A percentile compares a stretch with the other conserved stretches of the same genome.
phyloP scores from a whole-genome alignment of 2,797 vertebrate species.

The Hoplostethus atlanticus region DNA sequence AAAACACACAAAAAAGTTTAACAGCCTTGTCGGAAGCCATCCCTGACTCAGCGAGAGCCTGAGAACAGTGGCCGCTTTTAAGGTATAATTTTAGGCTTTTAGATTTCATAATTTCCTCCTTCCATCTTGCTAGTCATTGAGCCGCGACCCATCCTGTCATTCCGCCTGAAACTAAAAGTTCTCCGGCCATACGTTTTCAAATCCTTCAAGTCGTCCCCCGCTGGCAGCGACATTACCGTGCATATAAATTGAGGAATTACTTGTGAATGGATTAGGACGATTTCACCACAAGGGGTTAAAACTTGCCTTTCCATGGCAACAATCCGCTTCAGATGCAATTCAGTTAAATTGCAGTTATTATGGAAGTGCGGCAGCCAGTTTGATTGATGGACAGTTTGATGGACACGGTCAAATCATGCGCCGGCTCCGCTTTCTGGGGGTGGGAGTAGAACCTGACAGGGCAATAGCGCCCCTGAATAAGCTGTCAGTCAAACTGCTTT shows the following conservation, averaged over 20 bases:
- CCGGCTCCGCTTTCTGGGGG: constrained; percentile 17
- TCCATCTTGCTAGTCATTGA: background rate
- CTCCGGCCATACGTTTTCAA: background rate
- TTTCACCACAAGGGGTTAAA: background rate
- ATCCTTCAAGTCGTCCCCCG: background rate
- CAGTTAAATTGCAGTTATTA: constrained; percentile 52
- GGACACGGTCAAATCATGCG: constrained; percentile 37
- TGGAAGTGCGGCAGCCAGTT: constrained; percentile 31
- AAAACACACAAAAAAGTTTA: constrained; percentile 10
- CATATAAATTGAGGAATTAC: constrained; percentile 43
- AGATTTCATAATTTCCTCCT: background rate
- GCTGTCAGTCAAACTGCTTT: constrained; percentile 58
- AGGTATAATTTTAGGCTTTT: constrained; percentile 9
- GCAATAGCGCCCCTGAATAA: constrained; percentile 38
- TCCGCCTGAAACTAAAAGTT: constrained; percentile 3
- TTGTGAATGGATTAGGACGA: constrained; percentile 2
- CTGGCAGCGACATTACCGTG: constrained; percentile 5
- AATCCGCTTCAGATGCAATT: constrained; percentile 18
- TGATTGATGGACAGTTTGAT: constrained; percentile 53
- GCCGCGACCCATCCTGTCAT: background rate
- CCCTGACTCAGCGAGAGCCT: constrained; percentile 15
- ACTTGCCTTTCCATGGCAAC: constrained; percentile 20
- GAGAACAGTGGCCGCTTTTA: background rate
- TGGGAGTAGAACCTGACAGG: constrained; percentile 31
- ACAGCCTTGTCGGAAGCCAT: background rate